Evolutionary conservation across 2,113 vertebrate genomes (phyloP).

Genomic region (Hippocampus barbouri): DNA sequence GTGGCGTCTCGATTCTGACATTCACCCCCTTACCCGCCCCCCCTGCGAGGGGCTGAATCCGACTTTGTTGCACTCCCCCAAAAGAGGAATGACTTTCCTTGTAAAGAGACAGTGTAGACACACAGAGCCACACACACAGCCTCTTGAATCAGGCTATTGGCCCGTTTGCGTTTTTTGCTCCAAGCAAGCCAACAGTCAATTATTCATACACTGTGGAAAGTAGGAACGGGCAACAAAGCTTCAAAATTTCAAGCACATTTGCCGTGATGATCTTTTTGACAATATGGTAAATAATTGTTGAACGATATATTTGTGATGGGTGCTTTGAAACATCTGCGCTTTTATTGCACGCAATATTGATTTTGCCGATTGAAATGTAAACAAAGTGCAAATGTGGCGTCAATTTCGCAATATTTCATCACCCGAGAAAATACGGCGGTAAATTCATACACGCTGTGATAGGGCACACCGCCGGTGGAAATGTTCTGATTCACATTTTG

Average conservation of each 20-base stretch:
- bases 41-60: not conserved
- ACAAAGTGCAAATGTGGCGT: no score
- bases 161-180: conserved; percentile 13
- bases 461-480: not conserved
- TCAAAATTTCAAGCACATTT: no score
- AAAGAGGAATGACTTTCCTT: not conserved
- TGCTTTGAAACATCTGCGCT: no score
- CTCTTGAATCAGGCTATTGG: conserved; percentile 11
- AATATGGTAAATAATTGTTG: no score
- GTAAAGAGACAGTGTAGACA: conserved; percentile 22
- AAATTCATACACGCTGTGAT: no score
- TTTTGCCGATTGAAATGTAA: no score
- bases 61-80: not conserved
- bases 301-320: no score
- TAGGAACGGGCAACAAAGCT: no score
- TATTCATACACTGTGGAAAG: conserved; percentile 19
- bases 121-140: not conserved
- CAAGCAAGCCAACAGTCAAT: conserved; percentile 25
- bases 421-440: no score
- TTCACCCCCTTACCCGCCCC: conserved; percentile 1
- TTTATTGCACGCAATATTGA: no score
- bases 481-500: not conserved
- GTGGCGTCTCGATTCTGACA: conserved; percentile 47
- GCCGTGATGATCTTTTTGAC: no score
- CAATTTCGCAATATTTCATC: no score